Evolutionary conservation across 1,140 invertebrate species (phyloP).

Genomic region (Caenorhabditis latens): DNA sequence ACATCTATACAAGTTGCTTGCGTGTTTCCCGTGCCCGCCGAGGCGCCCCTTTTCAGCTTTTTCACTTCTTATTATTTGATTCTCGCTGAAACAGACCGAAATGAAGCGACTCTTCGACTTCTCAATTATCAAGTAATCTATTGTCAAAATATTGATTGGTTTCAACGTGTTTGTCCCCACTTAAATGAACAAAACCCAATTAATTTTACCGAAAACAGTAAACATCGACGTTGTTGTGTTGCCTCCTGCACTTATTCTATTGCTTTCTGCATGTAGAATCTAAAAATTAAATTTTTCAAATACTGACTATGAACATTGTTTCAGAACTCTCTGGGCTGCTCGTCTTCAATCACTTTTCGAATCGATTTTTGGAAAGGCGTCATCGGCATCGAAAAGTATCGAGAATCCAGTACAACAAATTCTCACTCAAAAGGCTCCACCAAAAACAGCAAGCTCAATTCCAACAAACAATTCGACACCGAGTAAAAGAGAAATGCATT

Average conservation of each 20-base stretch:
- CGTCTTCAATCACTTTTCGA: conserved; percentile 42
- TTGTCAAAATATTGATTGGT: neutral
- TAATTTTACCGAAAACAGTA: neutral
- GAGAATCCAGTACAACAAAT: neutral
- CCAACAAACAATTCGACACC: conserved; percentile 1
- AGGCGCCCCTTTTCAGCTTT: conserved; percentile 20
- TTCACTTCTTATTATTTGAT: neutral
- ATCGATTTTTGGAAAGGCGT: conserved; percentile 16
- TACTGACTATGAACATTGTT: neutral
- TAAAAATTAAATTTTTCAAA: neutral
- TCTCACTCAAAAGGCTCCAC: neutral
- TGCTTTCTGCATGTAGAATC: conserved; percentile 37
- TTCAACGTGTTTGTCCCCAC: conserved; percentile 13
- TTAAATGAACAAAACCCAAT: neutral
- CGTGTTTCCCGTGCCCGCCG: neutral
- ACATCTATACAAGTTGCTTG: neutral
- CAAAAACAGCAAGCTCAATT: neutral
- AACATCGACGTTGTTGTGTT: conserved; percentile 14
- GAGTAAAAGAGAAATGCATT: conserved; percentile 48
- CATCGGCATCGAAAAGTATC: neutral
- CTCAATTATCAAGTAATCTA: conserved; percentile 38
- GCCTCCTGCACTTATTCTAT: conserved; percentile 36
- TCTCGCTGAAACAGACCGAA: neutral
- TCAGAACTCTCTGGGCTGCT: conserved; percentile 47
- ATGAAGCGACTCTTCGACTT: conserved; percentile 48